Evolutionary conservation across 1,140 invertebrate species (phyloP).

Genomic region (Tetragnatha versicolor): DNA sequence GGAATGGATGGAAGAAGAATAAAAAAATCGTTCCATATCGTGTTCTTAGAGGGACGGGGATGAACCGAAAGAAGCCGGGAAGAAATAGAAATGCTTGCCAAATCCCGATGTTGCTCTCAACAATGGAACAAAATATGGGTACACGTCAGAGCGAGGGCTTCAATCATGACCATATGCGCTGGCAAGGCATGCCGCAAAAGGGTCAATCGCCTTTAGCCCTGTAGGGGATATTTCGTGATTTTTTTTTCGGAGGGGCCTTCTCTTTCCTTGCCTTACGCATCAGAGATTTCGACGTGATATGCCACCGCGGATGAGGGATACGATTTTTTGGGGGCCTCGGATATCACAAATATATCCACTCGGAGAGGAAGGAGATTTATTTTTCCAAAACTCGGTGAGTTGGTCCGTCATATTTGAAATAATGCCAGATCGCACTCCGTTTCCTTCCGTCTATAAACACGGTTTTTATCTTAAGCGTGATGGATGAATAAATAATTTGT

Average conservation of each 20-base stretch:
- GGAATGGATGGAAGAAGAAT: neutral
- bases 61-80: slow-evolving; percentile 9
- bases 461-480: too few species aligned
- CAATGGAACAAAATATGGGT: slow-evolving; percentile 53
- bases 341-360: slow-evolving; percentile 50
- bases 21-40: slow-evolving; percentile 33
- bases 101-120: slow-evolving; percentile 53
- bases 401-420: slow-evolving; percentile 5
- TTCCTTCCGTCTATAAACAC: too few species aligned
- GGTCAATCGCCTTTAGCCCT: slow-evolving; percentile 47
- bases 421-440: too few species aligned
- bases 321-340: neutral
- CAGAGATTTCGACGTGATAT: slow-evolving; percentile 34
- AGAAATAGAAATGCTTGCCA: slow-evolving; percentile 53
- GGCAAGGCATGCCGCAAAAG: slow-evolving; percentile 48
- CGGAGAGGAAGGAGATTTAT: slow-evolving; percentile 23
- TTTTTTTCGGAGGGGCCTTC: neutral
- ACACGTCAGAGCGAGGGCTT: slow-evolving; percentile 49
- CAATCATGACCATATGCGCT: slow-evolving; percentile 50
- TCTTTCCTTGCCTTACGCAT: slow-evolving; percentile 40
- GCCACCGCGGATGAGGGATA: slow-evolving; percentile 36
- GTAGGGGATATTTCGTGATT: slow-evolving; percentile 26
- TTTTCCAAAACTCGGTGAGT: slow-evolving; percentile 3
- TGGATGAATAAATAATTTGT: too few species aligned
- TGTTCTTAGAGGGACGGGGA: slow-evolving; percentile 13